These are phyloP conservation scores for Gnathochromis pfefferi DNA, from an alignment of 2,113 vertebrate species.

Conservation along the genomic window DNA sequence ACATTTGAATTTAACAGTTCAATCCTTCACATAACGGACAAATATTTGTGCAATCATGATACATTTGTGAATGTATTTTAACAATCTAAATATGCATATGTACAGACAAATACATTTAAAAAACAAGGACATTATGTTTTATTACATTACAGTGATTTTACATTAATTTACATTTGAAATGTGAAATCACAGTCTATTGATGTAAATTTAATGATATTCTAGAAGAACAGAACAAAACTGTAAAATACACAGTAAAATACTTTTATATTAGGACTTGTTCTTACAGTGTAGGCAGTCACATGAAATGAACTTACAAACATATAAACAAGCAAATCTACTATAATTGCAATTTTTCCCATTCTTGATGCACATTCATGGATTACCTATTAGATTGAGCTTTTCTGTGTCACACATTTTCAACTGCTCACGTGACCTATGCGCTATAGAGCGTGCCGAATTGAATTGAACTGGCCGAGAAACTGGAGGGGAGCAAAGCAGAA, in stretches of 20 bases:
- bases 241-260: too few species aligned
- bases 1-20: not conserved
- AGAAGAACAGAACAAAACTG: too few species aligned
- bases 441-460: not conserved
- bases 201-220: too few species aligned
- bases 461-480: not conserved
- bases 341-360: not conserved
- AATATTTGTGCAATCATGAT: not conserved
- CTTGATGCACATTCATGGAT: not conserved
- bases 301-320: not conserved
- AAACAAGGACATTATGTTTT: not conserved
- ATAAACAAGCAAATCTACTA: not conserved
- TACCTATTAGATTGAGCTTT: not conserved
- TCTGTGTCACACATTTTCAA: not conserved
- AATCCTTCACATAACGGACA: not conserved
- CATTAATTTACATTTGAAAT: not conserved
- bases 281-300: not conserved
- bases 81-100: not conserved
- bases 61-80: not conserved
- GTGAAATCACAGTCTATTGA: not conserved
- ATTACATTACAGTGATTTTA: not conserved
- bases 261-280: not conserved
- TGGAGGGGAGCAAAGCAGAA: not conserved
- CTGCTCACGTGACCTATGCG: fast-evolving
- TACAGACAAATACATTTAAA: not conserved